phyloP scores from a whole-genome alignment of 2,888 invertebrate genomes.

The Cheiracanthium punctorium region DNA sequence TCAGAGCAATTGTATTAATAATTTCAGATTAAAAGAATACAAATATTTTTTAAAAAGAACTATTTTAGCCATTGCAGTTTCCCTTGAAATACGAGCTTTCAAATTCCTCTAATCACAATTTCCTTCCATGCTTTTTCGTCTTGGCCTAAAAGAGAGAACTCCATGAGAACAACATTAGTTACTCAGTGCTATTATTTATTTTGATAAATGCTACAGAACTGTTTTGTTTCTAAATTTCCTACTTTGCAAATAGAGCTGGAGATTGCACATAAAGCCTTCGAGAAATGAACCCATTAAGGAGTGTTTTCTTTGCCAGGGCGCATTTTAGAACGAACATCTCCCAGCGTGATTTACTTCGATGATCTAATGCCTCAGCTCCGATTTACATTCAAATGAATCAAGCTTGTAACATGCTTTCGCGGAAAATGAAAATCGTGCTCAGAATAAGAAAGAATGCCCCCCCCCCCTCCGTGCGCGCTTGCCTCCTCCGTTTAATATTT shows the following conservation, averaged over 20 bases:
- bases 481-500: slow-evolving; percentile 57
- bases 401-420: slow-evolving; percentile 28
- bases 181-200: slow-evolving; percentile 58
- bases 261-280: slow-evolving; percentile 59
- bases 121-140: background rate
- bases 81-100: background rate
- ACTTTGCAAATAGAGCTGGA: slow-evolving; percentile 41
- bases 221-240: slow-evolving; percentile 59
- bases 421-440: slow-evolving; percentile 67
- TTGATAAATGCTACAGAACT: slow-evolving; percentile 50
- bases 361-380: slow-evolving; percentile 37
- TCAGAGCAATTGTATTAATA: no score
- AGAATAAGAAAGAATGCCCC: slow-evolving; percentile 39
- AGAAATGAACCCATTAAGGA: slow-evolving; percentile 61
- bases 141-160: background rate
- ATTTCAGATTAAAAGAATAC: no score
- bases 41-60: no score
- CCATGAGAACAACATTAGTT: slow-evolving; percentile 38
- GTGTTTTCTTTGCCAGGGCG: slow-evolving; percentile 43
- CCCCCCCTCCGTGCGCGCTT: no score
- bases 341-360: slow-evolving; percentile 57
- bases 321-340: slow-evolving; percentile 50
- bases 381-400: slow-evolving; percentile 68
- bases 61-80: background rate
- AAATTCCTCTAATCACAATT: background rate